Evolutionary conservation across 1,140 invertebrate genomes (phyloP).

Genomic region (Phymorhynchus buccinoides): DNA sequence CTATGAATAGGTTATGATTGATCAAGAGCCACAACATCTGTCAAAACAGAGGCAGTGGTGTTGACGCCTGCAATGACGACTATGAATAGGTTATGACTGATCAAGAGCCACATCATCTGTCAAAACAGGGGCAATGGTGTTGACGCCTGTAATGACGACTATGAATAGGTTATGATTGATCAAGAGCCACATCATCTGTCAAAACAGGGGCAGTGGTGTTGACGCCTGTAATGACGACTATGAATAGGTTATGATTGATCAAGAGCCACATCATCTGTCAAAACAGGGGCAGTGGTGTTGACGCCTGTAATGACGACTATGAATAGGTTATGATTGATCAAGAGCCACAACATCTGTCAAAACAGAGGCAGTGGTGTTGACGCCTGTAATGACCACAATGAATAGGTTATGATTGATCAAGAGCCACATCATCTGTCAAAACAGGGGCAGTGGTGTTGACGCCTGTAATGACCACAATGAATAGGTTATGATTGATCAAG

Average conservation of each 20-base stretch:
- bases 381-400: slow-evolving; percentile 9
- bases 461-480: background rate
- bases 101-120: too few species aligned
- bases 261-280: too few species aligned
- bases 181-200: too few species aligned
- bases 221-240: background rate
- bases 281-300: too few species aligned
- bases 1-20: background rate
- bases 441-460: too few species aligned
- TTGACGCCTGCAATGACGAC: background rate
- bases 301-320: background rate
- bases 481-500: too few species aligned
- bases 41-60: too few species aligned
- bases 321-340: background rate
- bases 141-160: slow-evolving; percentile 13
- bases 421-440: too few species aligned
- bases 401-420: background rate
- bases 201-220: too few species aligned
- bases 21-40: too few species aligned
- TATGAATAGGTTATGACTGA: background rate
- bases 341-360: too few species aligned
- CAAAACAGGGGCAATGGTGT: background rate
- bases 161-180: background rate
- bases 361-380: background rate
- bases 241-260: background rate